Evolutionary conservation across 2,888 invertebrate species (phyloP), one percentile per base, ranked within the genome.

Genomic region (Polia nebulosa): DNA sequence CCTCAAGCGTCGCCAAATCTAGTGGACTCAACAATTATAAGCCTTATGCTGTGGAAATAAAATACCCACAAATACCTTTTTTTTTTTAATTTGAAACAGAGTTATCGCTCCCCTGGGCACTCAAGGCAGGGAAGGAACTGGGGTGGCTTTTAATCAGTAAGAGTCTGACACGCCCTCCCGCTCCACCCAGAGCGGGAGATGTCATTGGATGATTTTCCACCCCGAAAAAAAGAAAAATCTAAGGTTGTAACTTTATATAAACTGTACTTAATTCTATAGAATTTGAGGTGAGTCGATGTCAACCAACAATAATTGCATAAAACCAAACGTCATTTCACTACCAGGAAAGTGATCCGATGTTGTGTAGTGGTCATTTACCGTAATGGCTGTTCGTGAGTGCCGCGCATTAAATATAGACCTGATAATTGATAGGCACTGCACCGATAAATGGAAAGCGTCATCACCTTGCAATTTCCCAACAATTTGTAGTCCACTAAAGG

Each of bases 311-410:
- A 32, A 64, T 11, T 15, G 17, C 45, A 49, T 61, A 20, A 49
- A 47, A 34, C 17, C 17, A 15, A 32, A 27, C 11, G 2, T 13
- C 17, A 39, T 49, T 51, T 32, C 27, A 47, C 8, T 25, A 5
- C 17, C 34, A 27, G 39, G 39, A 22, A 36, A 56, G 20, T n/a
- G n/a, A 11, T 52, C 7, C 17, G 70, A 53, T 72, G 34, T 25
- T 7, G 15, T 39, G 11, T 45, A 34, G 36, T 25, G 25, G 34
- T 32, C 7, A 56, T 56, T 67, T 68, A 20, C 20, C 25, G 20
- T 56, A 76, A 75, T 51, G 15, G 36, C n/a, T 20, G 36, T 36
- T 36, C 68, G 32, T 52, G 56, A 55, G 51, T 39, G 20, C 41
- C 36, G 36, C 15, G 25, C 39, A 68, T 52, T 45, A 76, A 36